These are phyloP conservation scores for Cloeon dipterum DNA, from an alignment of 2,888 invertebrate species.

Conservation along the genomic window DNA sequence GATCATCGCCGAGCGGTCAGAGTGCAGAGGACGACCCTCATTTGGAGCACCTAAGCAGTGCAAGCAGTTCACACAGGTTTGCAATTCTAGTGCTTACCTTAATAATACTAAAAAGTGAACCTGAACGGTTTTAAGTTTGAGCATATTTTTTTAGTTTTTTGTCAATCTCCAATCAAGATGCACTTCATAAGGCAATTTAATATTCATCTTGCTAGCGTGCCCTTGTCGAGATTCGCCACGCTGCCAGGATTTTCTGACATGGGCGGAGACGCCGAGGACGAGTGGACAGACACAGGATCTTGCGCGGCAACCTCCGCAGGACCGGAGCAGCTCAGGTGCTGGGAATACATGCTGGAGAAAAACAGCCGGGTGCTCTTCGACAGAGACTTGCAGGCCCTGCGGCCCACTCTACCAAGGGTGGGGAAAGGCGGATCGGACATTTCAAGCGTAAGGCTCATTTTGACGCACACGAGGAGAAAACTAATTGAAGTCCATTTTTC, in stretches of 20 bases:
- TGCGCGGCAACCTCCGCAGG: constrained; percentile 28
- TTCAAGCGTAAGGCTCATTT: neutral
- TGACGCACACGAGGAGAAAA: neutral
- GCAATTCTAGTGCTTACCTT: no score
- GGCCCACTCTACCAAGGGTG: neutral
- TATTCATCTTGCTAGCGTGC: no score
- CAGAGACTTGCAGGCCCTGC: constrained; percentile 58
- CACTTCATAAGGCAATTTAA: no score
- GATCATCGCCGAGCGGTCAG: constrained; percentile 69
- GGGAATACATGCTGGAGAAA: constrained; percentile 84
- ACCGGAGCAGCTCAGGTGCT: constrained; percentile 70
- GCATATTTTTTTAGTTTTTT: no score
- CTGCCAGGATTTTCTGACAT: neutral
- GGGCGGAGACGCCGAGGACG: constrained; percentile 10
- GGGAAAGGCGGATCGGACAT: neutral
- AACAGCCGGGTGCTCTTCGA: constrained; percentile 73
- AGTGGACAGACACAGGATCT: constrained; percentile 26
- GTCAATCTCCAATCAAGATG: no score
- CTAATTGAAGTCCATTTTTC: neutral
- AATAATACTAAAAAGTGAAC: no score
- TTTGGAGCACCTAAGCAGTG: neutral
- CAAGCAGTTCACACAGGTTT: neutral
- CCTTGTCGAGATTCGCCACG: neutral
- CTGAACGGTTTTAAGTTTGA: no score
- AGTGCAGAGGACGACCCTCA: constrained; percentile 23